These are phyloP conservation scores for Pygoscelis adeliae DNA, from an alignment of 2,113 vertebrate species.

Conservation along the genomic window DNA sequence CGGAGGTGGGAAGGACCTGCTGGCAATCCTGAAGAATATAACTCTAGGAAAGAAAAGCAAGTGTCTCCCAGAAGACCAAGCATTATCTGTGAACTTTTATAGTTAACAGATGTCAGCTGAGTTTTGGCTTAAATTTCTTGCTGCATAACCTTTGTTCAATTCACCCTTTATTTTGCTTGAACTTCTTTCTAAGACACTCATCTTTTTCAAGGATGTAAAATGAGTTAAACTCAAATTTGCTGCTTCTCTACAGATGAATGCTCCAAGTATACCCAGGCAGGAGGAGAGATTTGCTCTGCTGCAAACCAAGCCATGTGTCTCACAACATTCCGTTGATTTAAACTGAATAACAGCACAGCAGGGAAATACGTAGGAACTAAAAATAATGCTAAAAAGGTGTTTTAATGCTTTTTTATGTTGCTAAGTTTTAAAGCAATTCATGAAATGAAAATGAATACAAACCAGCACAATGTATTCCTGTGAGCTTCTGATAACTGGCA, in stretches of 20 bases:
- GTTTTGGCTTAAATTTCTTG: not conserved
- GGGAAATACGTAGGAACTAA: constrained; percentile 22
- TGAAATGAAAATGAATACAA: constrained; percentile 63
- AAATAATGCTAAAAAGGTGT: constrained; percentile 49
- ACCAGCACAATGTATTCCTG: constrained; percentile 63
- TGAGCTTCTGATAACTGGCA: constrained; percentile 55
- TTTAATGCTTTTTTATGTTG: constrained; percentile 50
- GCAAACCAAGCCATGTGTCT: constrained; percentile 4
- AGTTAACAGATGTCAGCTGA: constrained; percentile 24
- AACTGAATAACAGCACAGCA: constrained; percentile 43
- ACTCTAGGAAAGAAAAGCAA: constrained; percentile 1
- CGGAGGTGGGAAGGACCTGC: not conserved
- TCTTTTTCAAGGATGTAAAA: constrained; percentile 14
- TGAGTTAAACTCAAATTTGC: not conserved
- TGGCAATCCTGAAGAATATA: not conserved
- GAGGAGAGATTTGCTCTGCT: not conserved
- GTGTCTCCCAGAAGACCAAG: constrained; percentile 3
- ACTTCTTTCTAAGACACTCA: not conserved
- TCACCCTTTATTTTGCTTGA: not conserved
- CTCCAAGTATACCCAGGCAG: not conserved
- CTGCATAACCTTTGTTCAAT: not conserved
- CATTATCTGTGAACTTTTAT: not conserved
- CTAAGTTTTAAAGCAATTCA: constrained; percentile 60
- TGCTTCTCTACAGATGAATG: constrained; percentile 5
- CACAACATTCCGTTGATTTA: constrained; percentile 39